phyloP scores from a whole-genome alignment of 2,113 vertebrate genomes.

The Ranitomeya imitator region DNA sequence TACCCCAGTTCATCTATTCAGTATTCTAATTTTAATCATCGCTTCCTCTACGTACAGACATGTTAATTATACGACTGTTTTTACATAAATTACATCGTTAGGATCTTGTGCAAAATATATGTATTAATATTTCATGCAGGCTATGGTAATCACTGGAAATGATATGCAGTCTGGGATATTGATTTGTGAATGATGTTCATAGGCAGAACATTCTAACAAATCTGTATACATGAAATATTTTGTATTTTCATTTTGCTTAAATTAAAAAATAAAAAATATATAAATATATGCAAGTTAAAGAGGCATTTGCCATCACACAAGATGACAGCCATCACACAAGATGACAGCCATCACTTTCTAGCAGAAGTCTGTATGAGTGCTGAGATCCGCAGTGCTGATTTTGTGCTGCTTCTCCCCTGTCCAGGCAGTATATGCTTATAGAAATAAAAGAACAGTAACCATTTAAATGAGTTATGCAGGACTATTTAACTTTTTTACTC shows the following conservation, averaged over 20 bases:
- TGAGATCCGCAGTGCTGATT: too few species aligned
- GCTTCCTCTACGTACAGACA: constrained; percentile 15
- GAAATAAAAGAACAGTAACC: too few species aligned
- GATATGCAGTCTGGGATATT: background rate
- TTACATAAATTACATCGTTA: constrained; percentile 31
- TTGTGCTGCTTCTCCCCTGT: too few species aligned
- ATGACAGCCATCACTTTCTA: background rate
- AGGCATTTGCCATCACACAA: background rate
- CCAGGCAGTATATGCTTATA: too few species aligned
- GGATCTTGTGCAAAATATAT: constrained; percentile 13
- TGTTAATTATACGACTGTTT: constrained; percentile 8
- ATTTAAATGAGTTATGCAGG: too few species aligned
- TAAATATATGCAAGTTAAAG: background rate
- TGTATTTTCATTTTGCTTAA: background rate
- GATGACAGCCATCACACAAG: background rate
- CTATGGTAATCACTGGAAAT: constrained; percentile 8
- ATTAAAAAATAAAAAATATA: background rate
- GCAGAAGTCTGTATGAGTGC: background rate
- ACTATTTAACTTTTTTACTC: too few species aligned
- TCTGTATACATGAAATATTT: background rate
- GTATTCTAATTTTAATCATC: constrained; percentile 17
- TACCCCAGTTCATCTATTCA: constrained; percentile 7
- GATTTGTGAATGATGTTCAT: constrained; percentile 10
- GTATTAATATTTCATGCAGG: constrained; percentile 18
- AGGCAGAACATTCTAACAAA: background rate